phyloP scores from a whole-genome alignment of 2,888 invertebrate genomes.

The Drosophila cyrtoloma region DNA sequence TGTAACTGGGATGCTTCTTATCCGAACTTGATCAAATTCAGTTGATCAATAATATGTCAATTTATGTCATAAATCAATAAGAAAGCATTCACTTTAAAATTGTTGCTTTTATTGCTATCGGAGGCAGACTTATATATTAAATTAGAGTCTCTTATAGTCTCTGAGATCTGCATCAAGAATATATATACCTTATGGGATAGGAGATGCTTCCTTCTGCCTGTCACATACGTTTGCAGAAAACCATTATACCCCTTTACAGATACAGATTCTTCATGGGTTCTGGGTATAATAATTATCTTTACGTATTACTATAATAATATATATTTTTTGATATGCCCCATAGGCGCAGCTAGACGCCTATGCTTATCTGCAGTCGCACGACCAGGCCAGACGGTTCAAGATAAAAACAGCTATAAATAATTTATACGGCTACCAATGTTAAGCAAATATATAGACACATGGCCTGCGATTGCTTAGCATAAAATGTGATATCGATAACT shows the following conservation, averaged over 20 bases:
- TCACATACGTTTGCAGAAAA: not conserved
- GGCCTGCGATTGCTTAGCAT: slow-evolving; percentile 5
- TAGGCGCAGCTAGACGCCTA: no score
- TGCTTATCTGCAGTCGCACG: slow-evolving; percentile 14
- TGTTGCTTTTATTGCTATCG: not conserved
- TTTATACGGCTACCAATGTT: not conserved
- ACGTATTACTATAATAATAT: not conserved
- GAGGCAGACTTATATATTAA: not conserved
- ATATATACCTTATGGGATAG: not conserved
- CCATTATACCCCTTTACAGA: not conserved
- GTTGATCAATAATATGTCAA: not conserved
- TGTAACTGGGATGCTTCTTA: not conserved
- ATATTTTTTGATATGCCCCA: not conserved
- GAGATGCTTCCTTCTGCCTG: not conserved
- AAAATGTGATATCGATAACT: slow-evolving; percentile 13
- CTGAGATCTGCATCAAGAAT: not conserved
- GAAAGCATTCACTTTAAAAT: not conserved
- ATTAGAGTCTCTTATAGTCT: not conserved
- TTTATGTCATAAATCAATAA: not conserved
- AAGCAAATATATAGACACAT: not conserved
- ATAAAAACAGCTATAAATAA: slow-evolving; percentile 13
- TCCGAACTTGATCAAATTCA: not conserved
- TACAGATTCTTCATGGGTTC: not conserved
- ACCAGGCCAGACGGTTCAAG: slow-evolving; percentile 14
- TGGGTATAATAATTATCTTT: not conserved